These are phyloP conservation scores for Drosophila nebulosa DNA, from an alignment of 1,140 invertebrate species.

Conservation along the genomic window DNA sequence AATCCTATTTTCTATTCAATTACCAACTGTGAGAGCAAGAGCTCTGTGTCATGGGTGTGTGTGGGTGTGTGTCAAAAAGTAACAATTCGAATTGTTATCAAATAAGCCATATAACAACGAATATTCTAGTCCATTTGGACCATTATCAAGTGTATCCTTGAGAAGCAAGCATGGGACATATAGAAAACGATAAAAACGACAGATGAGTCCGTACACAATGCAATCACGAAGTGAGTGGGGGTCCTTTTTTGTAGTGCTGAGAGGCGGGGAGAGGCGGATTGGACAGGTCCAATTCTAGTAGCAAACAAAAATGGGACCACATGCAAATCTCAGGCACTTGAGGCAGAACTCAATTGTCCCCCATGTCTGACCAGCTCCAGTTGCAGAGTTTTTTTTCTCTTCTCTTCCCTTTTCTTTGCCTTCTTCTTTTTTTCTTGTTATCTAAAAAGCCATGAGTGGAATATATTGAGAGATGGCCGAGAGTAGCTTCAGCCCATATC, in stretches of 20 bases:
- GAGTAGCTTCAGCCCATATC: slow-evolving; percentile 49
- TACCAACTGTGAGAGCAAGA: slow-evolving; percentile 33
- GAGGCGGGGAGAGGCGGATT: not conserved
- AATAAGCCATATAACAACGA: slow-evolving; percentile 49
- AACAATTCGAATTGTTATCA: slow-evolving; percentile 40
- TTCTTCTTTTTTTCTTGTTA: slow-evolving; percentile 24
- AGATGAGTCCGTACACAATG: slow-evolving; percentile 39
- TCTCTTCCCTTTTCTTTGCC: not conserved
- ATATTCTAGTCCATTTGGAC: slow-evolving; percentile 50
- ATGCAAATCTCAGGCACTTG: slow-evolving; percentile 69
- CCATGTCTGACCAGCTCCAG: slow-evolving; percentile 45
- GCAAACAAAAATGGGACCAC: slow-evolving; percentile 33
- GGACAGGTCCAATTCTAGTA: slow-evolving; percentile 30
- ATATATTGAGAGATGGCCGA: slow-evolving; percentile 58
- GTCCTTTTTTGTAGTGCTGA: not conserved
- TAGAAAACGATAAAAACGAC: slow-evolving; percentile 65
- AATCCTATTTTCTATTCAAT: slow-evolving; percentile 34
- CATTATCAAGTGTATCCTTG: slow-evolving; percentile 63
- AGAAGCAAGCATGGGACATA: slow-evolving; percentile 24
- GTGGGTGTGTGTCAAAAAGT: slow-evolving; percentile 8
- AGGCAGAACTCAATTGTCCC: slow-evolving; percentile 46
- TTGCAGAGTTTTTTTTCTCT: slow-evolving; percentile 4
- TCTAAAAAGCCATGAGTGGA: slow-evolving; percentile 39
- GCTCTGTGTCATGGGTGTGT: not conserved
- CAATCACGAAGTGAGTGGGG: not conserved